Conservation (phyloP, 2,113 vertebrate genomes). For the Melanocharis versteri region DNA sequence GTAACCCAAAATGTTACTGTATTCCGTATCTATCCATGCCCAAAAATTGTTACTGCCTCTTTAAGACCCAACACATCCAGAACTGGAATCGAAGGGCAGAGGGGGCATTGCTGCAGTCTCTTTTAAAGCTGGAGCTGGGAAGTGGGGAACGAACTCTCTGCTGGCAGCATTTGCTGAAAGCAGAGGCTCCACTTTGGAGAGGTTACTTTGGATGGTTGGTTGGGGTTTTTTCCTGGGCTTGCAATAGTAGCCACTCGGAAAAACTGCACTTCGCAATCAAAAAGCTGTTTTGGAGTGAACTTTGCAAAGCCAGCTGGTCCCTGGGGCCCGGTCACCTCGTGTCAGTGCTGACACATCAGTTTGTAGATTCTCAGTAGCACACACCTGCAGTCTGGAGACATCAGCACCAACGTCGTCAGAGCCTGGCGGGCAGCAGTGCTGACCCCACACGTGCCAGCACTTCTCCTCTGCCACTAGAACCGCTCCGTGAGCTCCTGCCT, state of each 20-base stretch:
- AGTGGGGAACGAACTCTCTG: not conserved
- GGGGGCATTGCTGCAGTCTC: not conserved
- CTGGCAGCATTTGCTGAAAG: not conserved
- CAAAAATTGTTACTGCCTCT: not conserved
- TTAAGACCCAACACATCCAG: fast-evolving
- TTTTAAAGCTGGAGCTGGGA: not conserved
- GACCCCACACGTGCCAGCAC: not conserved
- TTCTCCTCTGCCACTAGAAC: not conserved
- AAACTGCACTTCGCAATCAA: not conserved
- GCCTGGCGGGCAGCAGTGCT: not conserved
- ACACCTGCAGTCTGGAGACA: not conserved
- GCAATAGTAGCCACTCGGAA: not conserved
- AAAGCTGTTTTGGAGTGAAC: not conserved
- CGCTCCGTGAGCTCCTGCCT: fast-evolving
- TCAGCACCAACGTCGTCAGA: not conserved
- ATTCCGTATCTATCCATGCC: not conserved
- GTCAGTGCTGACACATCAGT: fast-evolving
- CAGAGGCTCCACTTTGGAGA: fast-evolving
- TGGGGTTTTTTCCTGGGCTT: not conserved
- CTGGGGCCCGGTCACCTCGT: fast-evolving
- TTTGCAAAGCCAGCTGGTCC: not conserved
- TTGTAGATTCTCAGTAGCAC: too few relatives aligned
- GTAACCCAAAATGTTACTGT: not conserved
- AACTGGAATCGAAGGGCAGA: not conserved
- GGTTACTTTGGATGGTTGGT: not conserved